A percentile compares a stretch with the other conserved stretches of the same genome.
Conservation (phyloP, 2,113 vertebrate species). For the Pungitius pungitius region DNA sequence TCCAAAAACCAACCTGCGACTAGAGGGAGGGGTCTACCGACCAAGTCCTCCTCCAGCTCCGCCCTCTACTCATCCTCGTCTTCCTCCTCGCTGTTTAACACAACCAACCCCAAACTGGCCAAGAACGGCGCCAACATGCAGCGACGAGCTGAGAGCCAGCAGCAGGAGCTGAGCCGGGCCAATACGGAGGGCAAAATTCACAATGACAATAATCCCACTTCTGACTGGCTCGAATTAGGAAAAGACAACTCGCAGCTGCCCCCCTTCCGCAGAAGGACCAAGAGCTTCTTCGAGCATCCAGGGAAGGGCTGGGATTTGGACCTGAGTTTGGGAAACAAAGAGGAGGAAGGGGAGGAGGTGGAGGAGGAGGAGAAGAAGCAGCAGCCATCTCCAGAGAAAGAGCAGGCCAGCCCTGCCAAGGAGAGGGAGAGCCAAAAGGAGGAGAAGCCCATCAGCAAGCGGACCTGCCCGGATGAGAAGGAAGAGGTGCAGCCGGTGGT, state of each 20-base stretch:
- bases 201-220: constrained; percentile 78
- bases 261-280: constrained; percentile 85
- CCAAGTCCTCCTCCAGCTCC: constrained; percentile 81
- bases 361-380: constrained; percentile 67
- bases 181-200: constrained; percentile 84
- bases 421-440: constrained; percentile 77
- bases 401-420: constrained; percentile 66
- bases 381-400: constrained; percentile 63
- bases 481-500: constrained; percentile 52
- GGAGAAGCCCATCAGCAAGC: constrained; percentile 78
- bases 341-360: constrained; percentile 62
- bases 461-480: constrained; percentile 59
- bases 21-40: constrained; percentile 78
- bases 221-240: constrained; percentile 87
- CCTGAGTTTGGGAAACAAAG: constrained; percentile 67
- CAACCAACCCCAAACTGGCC: constrained; percentile 93
- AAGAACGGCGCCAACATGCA: constrained; percentile 99
- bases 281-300: constrained; percentile 94
- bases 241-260: constrained; percentile 85
- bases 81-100: constrained; percentile 70
- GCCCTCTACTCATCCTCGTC: constrained; percentile 76
- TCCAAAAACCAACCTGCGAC: constrained; percentile 74
- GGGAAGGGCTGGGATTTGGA: constrained; percentile 88
- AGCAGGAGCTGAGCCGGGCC: constrained; percentile 84
- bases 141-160: constrained; percentile 91